These are phyloP conservation scores for Buteo buteo DNA, from an alignment of 2,113 vertebrate species.

Conservation along the genomic window DNA sequence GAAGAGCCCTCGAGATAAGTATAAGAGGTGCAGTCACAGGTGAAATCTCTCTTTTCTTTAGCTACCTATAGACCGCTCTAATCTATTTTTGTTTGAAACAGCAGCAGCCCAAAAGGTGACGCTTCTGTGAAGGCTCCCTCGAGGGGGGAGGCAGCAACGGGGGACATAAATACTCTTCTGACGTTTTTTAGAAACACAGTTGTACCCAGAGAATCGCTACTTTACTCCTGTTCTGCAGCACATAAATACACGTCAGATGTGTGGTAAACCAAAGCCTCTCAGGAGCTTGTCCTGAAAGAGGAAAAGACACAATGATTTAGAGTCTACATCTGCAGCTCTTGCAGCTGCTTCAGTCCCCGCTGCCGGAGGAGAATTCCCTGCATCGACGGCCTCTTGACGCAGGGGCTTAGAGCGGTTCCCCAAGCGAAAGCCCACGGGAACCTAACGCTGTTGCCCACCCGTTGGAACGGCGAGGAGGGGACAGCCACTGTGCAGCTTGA, in stretches of 20 bases:
- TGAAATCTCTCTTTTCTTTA: neutral
- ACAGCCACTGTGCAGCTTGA: neutral
- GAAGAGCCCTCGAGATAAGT: neutral
- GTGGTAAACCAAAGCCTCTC: conserved; percentile 41
- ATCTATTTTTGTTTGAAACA: neutral
- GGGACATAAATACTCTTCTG: conserved; percentile 5
- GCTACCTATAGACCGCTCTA: neutral
- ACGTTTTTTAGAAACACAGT: conserved; percentile 36
- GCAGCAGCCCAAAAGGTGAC: neutral
- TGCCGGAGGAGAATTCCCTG: conserved; percentile 7
- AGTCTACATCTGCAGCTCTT: conserved; percentile 44
- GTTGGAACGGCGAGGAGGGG: neutral
- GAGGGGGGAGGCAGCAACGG: neutral
- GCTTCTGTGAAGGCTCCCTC: neutral
- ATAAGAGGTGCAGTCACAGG: neutral
- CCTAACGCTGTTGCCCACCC: rapidly evolving
- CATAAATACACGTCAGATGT: conserved; percentile 54
- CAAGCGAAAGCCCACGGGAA: neutral
- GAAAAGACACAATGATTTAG: conserved; percentile 63
- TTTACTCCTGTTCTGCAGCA: conserved; percentile 25
- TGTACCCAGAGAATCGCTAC: neutral
- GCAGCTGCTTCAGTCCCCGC: conserved; percentile 22
- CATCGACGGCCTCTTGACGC: neutral
- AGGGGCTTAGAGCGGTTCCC: neutral
- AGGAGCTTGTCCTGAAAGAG: conserved; percentile 61